Evolutionary conservation across 2,113 vertebrate genomes (phyloP).

Genomic region (Podarcis raffonei): DNA sequence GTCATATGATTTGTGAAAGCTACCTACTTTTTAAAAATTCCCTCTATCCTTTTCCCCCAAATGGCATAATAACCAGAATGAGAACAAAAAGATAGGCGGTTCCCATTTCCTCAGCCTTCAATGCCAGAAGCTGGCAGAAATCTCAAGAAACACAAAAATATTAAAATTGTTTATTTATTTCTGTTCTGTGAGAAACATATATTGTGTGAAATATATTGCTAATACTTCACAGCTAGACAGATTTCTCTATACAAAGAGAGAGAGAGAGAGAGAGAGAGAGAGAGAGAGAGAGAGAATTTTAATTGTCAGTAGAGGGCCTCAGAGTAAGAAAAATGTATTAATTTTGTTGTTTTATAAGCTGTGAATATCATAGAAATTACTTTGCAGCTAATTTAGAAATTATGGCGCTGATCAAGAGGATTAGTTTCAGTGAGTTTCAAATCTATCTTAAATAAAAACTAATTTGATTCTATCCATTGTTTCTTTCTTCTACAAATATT

Average conservation of each 20-base stretch:
- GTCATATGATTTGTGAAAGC: background rate
- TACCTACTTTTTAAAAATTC: background rate
- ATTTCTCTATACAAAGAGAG: background rate
- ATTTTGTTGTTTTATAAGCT: constrained; percentile 48
- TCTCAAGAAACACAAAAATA: accelerated
- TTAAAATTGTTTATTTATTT: constrained; percentile 16
- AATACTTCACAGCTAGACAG: constrained; percentile 7
- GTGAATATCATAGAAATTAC: constrained; percentile 24
- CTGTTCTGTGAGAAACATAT: background rate
- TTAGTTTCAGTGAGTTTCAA: constrained; percentile 51
- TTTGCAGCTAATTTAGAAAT: constrained; percentile 57
- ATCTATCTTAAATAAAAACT: constrained; percentile 64
- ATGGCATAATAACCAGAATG: constrained; percentile 6
- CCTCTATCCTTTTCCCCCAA: accelerated
- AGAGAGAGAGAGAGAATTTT: background rate
- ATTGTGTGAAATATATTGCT: background rate
- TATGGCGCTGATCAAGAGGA: constrained; percentile 52
- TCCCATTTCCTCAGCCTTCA: background rate
- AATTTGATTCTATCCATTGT: constrained; percentile 68
- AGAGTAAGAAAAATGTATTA: background rate
- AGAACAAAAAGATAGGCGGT: accelerated
- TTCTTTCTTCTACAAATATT: constrained; percentile 55
- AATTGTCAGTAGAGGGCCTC: background rate
- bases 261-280: background rate
- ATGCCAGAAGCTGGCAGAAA: background rate